Conservation (phyloP, 2,888 invertebrate species). For the Metalampra italica region DNA sequence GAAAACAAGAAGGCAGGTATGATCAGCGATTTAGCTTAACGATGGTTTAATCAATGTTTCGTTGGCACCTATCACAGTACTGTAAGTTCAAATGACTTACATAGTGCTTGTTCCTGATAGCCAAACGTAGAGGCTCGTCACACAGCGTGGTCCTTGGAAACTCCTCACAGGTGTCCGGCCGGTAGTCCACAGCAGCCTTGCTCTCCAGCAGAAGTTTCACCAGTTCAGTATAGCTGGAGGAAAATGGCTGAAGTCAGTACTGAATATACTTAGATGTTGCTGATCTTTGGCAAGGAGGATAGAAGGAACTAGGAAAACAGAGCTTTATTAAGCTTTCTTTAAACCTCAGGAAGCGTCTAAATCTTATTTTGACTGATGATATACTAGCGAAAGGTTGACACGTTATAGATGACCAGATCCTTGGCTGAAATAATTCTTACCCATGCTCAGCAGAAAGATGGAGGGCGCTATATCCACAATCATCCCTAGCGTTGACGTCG, state of each 20-base stretch:
- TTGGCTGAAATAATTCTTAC: no score
- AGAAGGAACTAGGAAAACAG: no score
- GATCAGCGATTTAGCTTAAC: no score
- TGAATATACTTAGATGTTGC: no score
- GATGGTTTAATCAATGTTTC: no score
- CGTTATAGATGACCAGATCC: no score
- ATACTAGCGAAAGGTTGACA: no score
- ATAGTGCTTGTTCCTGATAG: slow-evolving; percentile 91
- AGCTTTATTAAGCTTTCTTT: no score
- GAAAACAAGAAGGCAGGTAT: not conserved
- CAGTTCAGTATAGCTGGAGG: slow-evolving; percentile 79
- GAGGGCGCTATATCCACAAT: slow-evolving; percentile 93
- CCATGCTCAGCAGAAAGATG: slow-evolving; percentile 95
- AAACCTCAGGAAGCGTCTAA: no score
- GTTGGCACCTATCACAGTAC: no score
- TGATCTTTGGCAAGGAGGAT: no score
- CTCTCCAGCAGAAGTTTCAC: slow-evolving; percentile 85
- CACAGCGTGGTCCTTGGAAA: slow-evolving; percentile 86
- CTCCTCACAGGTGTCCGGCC: slow-evolving; percentile 83
- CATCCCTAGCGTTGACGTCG: slow-evolving; percentile 89
- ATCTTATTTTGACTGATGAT: no score
- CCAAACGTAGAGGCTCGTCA: slow-evolving; percentile 93
- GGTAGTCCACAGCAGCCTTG: slow-evolving; percentile 89
- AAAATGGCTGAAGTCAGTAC: not conserved
- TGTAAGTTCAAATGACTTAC: slow-evolving; percentile 40